Evolutionary conservation across 35 echinoderm and acorn worm species (phyloP).

Genomic region (Lytechinus variegatus): DNA sequence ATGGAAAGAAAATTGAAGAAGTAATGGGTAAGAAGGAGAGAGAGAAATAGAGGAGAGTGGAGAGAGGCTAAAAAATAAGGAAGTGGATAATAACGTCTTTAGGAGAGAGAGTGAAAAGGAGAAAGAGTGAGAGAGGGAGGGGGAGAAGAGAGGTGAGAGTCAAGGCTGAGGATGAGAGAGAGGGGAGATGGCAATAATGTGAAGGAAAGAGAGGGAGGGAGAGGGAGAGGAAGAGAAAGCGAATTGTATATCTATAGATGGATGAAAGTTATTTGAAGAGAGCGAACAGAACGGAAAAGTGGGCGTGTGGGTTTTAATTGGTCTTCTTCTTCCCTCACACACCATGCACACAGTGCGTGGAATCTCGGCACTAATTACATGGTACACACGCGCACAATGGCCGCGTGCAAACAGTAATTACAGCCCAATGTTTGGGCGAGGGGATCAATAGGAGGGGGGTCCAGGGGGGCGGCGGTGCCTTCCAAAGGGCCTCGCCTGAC

Average conservation of each 20-base stretch:
- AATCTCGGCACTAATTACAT: constrained; percentile 48
- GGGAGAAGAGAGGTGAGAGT: background rate
- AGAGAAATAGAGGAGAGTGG: too few species aligned
- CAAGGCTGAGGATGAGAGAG: background rate
- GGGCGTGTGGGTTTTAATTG: constrained; percentile 27
- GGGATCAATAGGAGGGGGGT: background rate
- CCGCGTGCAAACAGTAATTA: constrained; percentile 43
- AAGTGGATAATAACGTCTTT: too few species aligned
- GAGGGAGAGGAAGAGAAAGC: background rate
- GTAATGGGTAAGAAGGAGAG: too few species aligned
- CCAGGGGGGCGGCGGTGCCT: background rate
- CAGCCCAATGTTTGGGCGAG: constrained; percentile 32
- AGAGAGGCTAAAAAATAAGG: too few species aligned
- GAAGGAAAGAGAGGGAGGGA: background rate
- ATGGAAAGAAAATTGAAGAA: too few species aligned
- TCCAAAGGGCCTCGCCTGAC: constrained; percentile 17
- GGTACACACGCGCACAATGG: constrained; percentile 40
- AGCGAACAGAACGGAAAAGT: background rate
- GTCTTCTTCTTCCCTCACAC: background rate
- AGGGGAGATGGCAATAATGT: background rate
- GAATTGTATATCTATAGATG: constrained; percentile 6
- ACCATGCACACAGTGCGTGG: background rate
- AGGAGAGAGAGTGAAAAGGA: background rate
- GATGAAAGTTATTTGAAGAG: background rate
- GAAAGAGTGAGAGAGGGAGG: background rate